Evolutionary conservation across 2,797 vertebrate species (phyloP), one percentile per base, ranked within the genome.

Genomic region (Okamejei kenojei): DNA sequence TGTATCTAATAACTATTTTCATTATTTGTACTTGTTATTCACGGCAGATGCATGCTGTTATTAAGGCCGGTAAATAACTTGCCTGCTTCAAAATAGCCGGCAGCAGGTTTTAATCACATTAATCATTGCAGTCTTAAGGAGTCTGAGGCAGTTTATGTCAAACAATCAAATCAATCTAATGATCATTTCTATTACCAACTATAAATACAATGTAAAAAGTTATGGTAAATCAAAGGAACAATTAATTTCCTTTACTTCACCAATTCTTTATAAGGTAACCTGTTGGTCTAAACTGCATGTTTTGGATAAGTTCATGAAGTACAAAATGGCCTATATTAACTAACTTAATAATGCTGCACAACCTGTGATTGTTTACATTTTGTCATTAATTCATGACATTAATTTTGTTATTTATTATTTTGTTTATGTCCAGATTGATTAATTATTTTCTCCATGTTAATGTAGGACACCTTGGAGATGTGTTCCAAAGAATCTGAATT

Each of bases 401-500:
- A 61, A 61, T 73, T 29, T 21, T 90, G 32, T 26, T 8, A 91
- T 13, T 35, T 9, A 45, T 73, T 13, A 13, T 90, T 73, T 73
- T 45, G 45, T 73, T 90, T 26, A 90, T 35, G 61, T 26, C 21
- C 71, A 38, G 29, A 73, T 71, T 74, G 21, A 32, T 91, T 74
- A 90, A 73, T 23, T 68, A 45, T 73, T 76, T 58, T 54, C 13
- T 92, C 26, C 11, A 15, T 58, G 7, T 74, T 74, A 10, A 54
- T 0, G 0, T 94, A 97, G 96, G 96, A 97, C 94, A 97, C 95
- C 0, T 35, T 97, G 61, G 96, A 97, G 94, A 96, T 96, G 95
- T 97, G 96, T 95, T 95, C 94, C 94, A 96, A 96, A 29, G 96
- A 97, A 91, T 61, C 63, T 0, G 96, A 97, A 94, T 97, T 97